Percentiles rank a stretch among this genome's conserved stretches.
phyloP scores from a whole-genome alignment of 53 echinoderm and acorn worm species.

The Zoroaster sp. region DNA sequence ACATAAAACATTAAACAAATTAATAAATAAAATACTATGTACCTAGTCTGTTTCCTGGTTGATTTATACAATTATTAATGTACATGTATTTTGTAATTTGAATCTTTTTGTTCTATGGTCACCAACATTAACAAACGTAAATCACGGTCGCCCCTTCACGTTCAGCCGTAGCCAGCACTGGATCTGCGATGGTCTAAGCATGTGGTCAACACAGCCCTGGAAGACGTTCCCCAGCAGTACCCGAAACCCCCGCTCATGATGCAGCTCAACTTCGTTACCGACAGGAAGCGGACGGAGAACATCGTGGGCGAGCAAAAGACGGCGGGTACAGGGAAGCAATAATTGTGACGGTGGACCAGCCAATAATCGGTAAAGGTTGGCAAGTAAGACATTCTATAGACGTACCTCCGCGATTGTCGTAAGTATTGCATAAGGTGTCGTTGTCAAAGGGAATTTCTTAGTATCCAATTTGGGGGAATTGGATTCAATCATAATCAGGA shows the following conservation, averaged over 20 bases:
- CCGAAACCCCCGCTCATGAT: conserved; percentile 38
- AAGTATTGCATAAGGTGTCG: too few species aligned
- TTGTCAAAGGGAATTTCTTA: too few species aligned
- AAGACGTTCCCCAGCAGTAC: conserved; percentile 48
- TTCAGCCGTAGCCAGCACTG: background rate
- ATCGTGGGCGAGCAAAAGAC: conserved; percentile 54
- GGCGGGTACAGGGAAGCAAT: conserved; percentile 63
- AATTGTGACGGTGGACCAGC: conserved; percentile 63
- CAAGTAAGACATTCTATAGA: background rate
- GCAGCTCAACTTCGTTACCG: conserved; percentile 34
- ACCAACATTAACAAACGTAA: too few species aligned
- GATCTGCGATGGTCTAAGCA: conserved; percentile 47
- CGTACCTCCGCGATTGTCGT: background rate
- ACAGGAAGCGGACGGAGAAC: background rate
- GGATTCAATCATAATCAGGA: too few species aligned
- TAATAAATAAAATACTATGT: too few species aligned
- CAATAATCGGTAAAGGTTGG: background rate
- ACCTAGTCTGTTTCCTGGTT: too few species aligned
- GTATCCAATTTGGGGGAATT: too few species aligned
- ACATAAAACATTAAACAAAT: too few species aligned
- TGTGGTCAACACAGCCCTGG: conserved; percentile 30
- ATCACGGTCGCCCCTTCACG: background rate
- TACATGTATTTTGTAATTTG: too few species aligned
- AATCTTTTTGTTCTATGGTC: too few species aligned
- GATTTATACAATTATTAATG: too few species aligned